Evolutionary conservation across 1,140 invertebrate species (phyloP).

Genomic region (Melitaea cinxia): DNA sequence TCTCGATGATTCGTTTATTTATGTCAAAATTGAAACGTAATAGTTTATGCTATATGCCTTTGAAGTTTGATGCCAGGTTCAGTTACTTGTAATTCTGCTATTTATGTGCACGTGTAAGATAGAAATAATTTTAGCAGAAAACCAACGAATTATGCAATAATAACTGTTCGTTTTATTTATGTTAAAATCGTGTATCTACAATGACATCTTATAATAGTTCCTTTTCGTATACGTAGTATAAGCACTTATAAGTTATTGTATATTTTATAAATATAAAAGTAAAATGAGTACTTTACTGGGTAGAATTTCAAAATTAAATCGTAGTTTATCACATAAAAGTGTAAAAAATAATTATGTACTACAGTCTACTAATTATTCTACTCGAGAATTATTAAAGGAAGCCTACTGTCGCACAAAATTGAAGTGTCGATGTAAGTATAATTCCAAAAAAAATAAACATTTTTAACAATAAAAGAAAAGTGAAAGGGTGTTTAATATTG

Average conservation of each 20-base stretch:
- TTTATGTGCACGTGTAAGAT: constrained; percentile 16
- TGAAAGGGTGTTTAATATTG: constrained; percentile 6
- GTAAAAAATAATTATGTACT: constrained; percentile 40
- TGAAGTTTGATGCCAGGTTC: too few species aligned
- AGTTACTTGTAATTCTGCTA: not conserved
- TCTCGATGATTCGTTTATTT: too few species aligned
- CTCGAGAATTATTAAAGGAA: constrained; percentile 74
- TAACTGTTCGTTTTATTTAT: constrained; percentile 16
- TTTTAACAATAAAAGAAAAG: constrained; percentile 9
- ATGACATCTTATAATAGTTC: constrained; percentile 9
- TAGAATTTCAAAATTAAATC: constrained; percentile 51
- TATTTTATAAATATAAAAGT: constrained; percentile 11
- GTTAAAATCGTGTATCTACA: constrained; percentile 7
- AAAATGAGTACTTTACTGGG: constrained; percentile 53
- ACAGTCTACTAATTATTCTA: constrained; percentile 54
- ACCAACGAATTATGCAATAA: constrained; percentile 34
- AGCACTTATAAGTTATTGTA: not conserved
- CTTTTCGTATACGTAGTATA: not conserved
- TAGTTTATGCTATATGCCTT: too few species aligned
- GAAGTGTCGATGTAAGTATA: constrained; percentile 80
- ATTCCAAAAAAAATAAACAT: not conserved
- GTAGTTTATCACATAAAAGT: constrained; percentile 48
- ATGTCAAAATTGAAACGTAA: too few species aligned
- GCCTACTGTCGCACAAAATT: constrained; percentile 77
- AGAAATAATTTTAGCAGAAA: constrained; percentile 22